Base-by-base conservation (phyloP, 2,797 vertebrate species). In the Karalla daura region DNA sequence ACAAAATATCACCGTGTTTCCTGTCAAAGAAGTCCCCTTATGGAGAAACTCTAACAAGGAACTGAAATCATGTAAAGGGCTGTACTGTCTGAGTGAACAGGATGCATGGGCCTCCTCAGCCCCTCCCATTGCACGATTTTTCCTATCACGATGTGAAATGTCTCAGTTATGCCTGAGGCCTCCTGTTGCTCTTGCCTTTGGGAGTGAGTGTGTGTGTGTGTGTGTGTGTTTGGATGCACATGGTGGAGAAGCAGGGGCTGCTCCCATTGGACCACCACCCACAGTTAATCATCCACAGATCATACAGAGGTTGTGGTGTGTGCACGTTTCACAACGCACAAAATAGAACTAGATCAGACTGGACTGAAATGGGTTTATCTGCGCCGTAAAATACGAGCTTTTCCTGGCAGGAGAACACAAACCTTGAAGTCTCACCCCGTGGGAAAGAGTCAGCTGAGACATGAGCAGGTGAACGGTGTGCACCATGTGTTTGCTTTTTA, bases 361-460 rank as follows among this genome's bases (percentile, higher is more conserved):
- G 44, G 73, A 70, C 6, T 54, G 9, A 69, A 32, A 44, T 4
- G 24, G 47, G 20, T 58, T 32, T 18, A 7, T 28, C 5, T 70
- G 17, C 28, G 7, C 15, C 1, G 50, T 35, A 15, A 52, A 74
- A 61, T 28, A 18, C 5, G 14, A 3, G 2, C 11, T 24, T 20
- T 23, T 24, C 7, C n/a, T 33, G 46, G 4, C n/a, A 2, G 7
- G 5, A 41, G 5, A 37, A 39, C 36, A 50, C 11, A 1, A 60
- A 52, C 59, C 0, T 18, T 18, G 18, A 41, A 5, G 40, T 30
- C 41, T 35, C 0, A 5, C 13, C 45, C 5, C 7, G 69, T 89
- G 85, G 75, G 86, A 91, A 89, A 14, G 6, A 52, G 11, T 61
- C 84, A 84, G 83, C 80, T 88, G 85, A 78, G 50, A 76, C 78